Evolutionary conservation across 2,797 vertebrate species (phyloP).

Genomic region (Typhlichthys eigenmanni): DNA sequence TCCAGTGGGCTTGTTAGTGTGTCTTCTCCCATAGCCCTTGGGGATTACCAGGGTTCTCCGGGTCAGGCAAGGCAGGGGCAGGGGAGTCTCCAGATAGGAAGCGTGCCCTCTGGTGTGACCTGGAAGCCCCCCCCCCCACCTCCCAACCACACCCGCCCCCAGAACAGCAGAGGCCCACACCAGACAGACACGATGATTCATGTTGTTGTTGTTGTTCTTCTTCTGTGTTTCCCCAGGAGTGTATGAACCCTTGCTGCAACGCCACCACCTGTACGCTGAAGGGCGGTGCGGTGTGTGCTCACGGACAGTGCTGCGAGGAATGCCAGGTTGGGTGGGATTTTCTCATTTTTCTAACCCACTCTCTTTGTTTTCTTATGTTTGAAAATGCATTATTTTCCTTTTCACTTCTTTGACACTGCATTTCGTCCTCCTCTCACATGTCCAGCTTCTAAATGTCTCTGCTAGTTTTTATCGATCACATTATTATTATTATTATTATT

Average conservation of each 20-base stretch:
- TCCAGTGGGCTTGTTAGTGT: slow-evolving; percentile 10
- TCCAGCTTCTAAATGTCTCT: too few species aligned
- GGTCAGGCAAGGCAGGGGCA: slow-evolving; percentile 30
- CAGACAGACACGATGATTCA: slow-evolving; percentile 15
- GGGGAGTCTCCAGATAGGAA: slow-evolving; percentile 49
- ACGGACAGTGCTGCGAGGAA: slow-evolving; percentile 92
- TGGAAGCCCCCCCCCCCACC: slow-evolving; percentile 10
- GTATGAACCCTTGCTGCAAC: slow-evolving; percentile 91
- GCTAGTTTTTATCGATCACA: too few species aligned
- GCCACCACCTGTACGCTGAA: slow-evolving; percentile 90
- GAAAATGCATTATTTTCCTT: neutral
- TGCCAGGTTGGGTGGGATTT: slow-evolving; percentile 81
- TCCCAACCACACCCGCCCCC: neutral
- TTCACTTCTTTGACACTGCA: neutral
- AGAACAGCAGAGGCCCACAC: slow-evolving; percentile 19
- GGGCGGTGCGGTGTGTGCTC: slow-evolving; percentile 88
- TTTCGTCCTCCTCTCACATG: neutral
- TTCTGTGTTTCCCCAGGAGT: slow-evolving; percentile 79
- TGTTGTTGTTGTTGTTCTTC: slow-evolving; percentile 21
- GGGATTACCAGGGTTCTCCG: slow-evolving; percentile 28
- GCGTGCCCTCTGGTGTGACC: slow-evolving; percentile 32
- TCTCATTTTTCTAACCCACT: slow-evolving; percentile 11
- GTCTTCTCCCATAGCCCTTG: slow-evolving; percentile 15
- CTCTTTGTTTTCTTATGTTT: neutral
- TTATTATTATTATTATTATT: too few species aligned